Evolutionary conservation across 2,888 invertebrate species (phyloP).

Genomic region (Ophioninae sp.): DNA sequence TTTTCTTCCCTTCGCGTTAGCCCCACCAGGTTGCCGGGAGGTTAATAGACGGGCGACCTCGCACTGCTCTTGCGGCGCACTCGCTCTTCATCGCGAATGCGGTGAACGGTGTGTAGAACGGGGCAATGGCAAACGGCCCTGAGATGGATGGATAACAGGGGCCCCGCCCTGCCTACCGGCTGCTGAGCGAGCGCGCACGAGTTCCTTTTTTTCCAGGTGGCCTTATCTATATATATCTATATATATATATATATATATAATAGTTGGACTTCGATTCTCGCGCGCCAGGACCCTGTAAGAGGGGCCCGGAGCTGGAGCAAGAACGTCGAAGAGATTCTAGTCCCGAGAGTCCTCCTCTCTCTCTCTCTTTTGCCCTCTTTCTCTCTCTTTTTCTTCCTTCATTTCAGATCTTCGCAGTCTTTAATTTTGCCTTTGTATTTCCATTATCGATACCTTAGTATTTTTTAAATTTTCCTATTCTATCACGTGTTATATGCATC

Average conservation of each 20-base stretch:
- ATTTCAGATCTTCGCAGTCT: too few relatives aligned
- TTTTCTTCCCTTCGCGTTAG: conserved; percentile 28
- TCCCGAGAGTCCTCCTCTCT: conserved; percentile 32
- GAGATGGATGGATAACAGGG: conserved; percentile 72
- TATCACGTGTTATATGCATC: too few relatives aligned
- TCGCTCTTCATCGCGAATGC: conserved; percentile 57
- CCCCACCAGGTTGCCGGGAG: conserved; percentile 54
- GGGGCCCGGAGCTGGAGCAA: conserved; percentile 55
- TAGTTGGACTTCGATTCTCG: conserved; percentile 33
- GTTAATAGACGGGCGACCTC: conserved; percentile 70
- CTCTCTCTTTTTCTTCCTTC: neutral
- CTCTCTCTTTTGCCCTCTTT: neutral
- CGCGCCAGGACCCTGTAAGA: conserved; percentile 34
- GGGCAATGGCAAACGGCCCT: conserved; percentile 67
- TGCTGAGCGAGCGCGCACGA: conserved; percentile 43
- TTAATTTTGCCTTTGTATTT: too few relatives aligned
- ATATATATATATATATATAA: conserved; percentile 40
- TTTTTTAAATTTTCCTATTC: too few relatives aligned
- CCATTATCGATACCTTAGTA: too few relatives aligned
- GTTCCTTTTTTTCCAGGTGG: conserved; percentile 45
- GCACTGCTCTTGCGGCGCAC: conserved; percentile 16
- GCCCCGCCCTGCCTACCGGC: conserved; percentile 67
- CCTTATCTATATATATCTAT: conserved; percentile 35
- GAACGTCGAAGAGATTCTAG: conserved; percentile 42
- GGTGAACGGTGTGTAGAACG: conserved; percentile 62